Conservation (phyloP, 2,888 invertebrate genomes). For the Diabrotica balteata region DNA sequence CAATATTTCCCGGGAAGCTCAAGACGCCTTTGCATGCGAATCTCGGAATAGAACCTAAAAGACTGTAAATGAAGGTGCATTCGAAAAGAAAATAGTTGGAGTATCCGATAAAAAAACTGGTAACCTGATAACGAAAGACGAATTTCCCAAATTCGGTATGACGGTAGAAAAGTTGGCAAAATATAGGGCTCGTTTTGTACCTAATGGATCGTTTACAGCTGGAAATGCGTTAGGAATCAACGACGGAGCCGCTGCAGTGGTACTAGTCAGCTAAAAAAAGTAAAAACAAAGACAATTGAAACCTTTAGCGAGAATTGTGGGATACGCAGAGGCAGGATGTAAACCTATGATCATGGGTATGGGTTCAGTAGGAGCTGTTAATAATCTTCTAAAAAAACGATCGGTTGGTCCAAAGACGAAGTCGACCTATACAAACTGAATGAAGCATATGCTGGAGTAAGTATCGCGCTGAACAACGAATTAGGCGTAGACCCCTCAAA, state of each 20-base stretch:
- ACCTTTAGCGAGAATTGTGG: conserved; percentile 78
- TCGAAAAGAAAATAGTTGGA: conserved; percentile 75
- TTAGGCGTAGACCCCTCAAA: conserved; percentile 71
- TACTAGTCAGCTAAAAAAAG: conserved; percentile 72
- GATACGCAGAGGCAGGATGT: conserved; percentile 79
- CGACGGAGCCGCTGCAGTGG: conserved; percentile 88
- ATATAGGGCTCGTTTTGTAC: conserved; percentile 70
- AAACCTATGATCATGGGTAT: conserved; percentile 83
- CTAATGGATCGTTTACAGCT: conserved; percentile 74
- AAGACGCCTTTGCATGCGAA: conserved; percentile 72
- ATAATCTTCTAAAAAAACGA: conserved; percentile 68
- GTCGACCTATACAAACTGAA: conserved; percentile 86
- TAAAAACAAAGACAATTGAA: conserved; percentile 64
- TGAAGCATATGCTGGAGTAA: conserved; percentile 85
- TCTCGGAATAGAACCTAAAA: conserved; percentile 73
- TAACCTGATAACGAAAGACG: conserved; percentile 67
- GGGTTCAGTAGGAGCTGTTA: conserved; percentile 77
- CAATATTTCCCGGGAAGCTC: conserved; percentile 70
- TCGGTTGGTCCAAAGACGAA: conserved; percentile 72
- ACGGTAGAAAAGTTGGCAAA: conserved; percentile 68
- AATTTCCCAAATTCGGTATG: conserved; percentile 71
- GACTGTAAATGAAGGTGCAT: conserved; percentile 70
- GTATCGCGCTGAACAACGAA: conserved; percentile 69
- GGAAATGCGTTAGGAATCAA: conserved; percentile 79
- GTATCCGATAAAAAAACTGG: conserved; percentile 58